Evolutionary conservation across 2,113 vertebrate species (phyloP).

Genomic region (Dromiciops gliroides): DNA sequence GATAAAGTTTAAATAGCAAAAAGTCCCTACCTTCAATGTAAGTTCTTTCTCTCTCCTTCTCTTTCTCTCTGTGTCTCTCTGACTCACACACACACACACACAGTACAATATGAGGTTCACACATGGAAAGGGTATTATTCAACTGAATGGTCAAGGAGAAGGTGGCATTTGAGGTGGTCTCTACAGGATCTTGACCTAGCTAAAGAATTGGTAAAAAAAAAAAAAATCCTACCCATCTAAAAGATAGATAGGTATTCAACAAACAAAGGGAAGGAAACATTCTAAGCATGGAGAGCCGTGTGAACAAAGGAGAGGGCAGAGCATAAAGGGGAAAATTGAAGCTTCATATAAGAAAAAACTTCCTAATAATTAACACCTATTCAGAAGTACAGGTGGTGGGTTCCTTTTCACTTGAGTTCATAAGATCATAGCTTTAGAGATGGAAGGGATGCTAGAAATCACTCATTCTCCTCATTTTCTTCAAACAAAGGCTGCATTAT

Average conservation of each 20-base stretch:
- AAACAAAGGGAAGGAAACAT: not conserved
- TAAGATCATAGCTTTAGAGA: not conserved
- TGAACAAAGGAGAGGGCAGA: not conserved
- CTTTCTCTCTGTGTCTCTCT: too few relatives aligned
- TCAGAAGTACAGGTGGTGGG: not conserved
- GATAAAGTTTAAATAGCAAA: not conserved
- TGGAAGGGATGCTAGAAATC: not conserved
- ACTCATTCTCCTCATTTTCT: not conserved
- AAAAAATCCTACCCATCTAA: too few relatives aligned
- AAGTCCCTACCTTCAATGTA: not conserved
- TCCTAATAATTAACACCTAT: not conserved
- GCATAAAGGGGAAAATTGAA: not conserved
- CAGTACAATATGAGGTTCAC: not conserved
- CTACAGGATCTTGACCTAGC: not conserved
- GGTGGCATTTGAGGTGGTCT: not conserved
- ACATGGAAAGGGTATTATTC: not conserved
- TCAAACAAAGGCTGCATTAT: not conserved
- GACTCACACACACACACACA: too few relatives aligned
- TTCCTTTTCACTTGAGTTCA: not conserved
- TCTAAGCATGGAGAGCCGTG: not conserved
- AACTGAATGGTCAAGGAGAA: not conserved
- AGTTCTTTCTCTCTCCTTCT: too few relatives aligned
- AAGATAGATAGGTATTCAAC: not conserved
- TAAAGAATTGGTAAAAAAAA: too few relatives aligned
- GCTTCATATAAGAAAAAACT: not conserved